Evolutionary conservation across 2,888 invertebrate genomes (phyloP).

Genomic region (Pocota personata): DNA sequence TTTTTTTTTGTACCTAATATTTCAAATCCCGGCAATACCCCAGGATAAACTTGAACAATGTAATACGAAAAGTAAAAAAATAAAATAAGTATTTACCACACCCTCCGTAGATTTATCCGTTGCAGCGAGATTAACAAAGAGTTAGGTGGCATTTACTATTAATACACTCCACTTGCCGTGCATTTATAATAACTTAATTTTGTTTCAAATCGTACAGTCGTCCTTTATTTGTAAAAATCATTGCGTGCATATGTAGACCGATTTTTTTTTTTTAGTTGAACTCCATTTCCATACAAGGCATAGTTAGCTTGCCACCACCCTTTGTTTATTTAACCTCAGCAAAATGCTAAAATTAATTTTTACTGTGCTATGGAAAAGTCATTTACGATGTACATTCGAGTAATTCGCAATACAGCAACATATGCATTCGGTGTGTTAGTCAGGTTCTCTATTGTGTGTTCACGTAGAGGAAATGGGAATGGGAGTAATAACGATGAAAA

Average conservation of each 20-base stretch:
- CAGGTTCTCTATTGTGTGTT: neutral
- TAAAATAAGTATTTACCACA: neutral
- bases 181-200: conserved; percentile 23
- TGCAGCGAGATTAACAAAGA: neutral
- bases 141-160: neutral
- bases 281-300: neutral
- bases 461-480: neutral
- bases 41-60: too few species aligned
- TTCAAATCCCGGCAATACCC: too few species aligned
- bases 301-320: conserved; percentile 2
- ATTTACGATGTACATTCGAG: neutral
- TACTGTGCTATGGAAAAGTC: neutral
- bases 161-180: conserved; percentile 3
- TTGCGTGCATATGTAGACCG: neutral
- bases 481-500: neutral
- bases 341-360: neutral
- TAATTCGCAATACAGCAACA: neutral
- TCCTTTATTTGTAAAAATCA: neutral
- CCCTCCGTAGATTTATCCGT: too few species aligned
- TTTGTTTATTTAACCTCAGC: conserved; percentile 9
- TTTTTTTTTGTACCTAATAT: too few species aligned
- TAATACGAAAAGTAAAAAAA: too few species aligned
- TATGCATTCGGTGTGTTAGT: neutral
- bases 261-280: conserved; percentile 1
- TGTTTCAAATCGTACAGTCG: neutral